Percentiles rank a stretch among this genome's conserved stretches.
phyloP scores from a whole-genome alignment of 2,888 invertebrate genomes.

The Drosophila paramelanica region DNA sequence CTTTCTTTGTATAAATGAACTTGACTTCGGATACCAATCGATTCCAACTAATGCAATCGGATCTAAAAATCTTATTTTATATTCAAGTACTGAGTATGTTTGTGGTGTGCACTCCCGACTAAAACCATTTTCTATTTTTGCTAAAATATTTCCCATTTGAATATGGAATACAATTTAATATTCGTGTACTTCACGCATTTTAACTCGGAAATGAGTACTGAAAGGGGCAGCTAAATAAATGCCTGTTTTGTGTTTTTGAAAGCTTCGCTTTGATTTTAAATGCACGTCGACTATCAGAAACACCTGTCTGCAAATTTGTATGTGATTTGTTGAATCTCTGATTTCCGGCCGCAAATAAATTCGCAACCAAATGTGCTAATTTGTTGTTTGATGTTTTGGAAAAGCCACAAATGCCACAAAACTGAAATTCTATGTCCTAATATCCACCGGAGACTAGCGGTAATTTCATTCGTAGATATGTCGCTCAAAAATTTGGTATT shows the following conservation, averaged over 20 bases:
- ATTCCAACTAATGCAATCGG: too few relatives aligned
- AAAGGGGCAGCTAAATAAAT: conserved; percentile 5
- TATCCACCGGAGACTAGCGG: background rate
- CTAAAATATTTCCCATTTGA: background rate
- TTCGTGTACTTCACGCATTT: conserved; percentile 43
- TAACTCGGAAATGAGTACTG: background rate
- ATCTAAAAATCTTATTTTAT: too few relatives aligned
- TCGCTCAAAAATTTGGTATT: conserved; percentile 1
- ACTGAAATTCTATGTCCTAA: conserved; percentile 3
- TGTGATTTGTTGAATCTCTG: conserved; percentile 16
- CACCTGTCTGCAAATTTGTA: conserved; percentile 24
- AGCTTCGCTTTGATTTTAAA: conserved; percentile 10
- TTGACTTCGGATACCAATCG: too few relatives aligned
- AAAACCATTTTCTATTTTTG: too few relatives aligned
- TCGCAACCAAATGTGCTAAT: conserved; percentile 15
- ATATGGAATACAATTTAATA: background rate
- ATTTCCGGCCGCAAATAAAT: conserved; percentile 17
- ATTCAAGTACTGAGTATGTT: background rate
- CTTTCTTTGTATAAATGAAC: too few relatives aligned
- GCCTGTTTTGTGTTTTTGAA: background rate
- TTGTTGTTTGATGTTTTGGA: conserved; percentile 1
- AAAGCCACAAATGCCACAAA: conserved; percentile 21
- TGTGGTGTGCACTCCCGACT: background rate
- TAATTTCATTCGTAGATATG: conserved; percentile 1
- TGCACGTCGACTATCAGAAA: conserved; percentile 16